These are phyloP conservation scores for Brachionus koreanus DNA, from an alignment of 1,140 invertebrate genomes.

Conservation along the genomic window DNA sequence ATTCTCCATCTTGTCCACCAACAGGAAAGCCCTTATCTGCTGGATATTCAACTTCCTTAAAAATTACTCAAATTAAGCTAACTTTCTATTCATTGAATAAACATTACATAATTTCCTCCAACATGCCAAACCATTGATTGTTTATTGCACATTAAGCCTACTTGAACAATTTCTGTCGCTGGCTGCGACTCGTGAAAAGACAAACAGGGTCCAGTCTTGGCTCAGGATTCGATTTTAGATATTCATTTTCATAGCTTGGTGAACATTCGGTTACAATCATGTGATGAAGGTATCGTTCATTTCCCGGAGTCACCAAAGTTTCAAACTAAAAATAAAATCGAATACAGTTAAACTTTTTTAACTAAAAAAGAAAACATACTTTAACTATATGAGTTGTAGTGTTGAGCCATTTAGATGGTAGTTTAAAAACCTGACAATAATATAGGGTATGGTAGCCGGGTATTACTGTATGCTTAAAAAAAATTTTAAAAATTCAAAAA, in stretches of 20 bases:
- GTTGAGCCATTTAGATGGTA: background rate
- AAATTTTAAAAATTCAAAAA: background rate
- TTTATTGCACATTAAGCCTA: background rate
- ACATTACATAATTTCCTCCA: background rate
- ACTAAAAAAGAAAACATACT: background rate
- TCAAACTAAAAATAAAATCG: background rate
- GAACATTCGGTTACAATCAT: slow-evolving; percentile 14
- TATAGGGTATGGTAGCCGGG: background rate
- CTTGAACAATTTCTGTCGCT: background rate
- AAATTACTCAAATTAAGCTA: background rate
- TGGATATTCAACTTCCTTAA: slow-evolving; percentile 20
- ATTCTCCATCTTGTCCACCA: slow-evolving; percentile 1
- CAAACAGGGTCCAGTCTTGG: background rate
- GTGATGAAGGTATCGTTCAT: slow-evolving; percentile 25
- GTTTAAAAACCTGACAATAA: background rate
- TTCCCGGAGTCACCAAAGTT: background rate
- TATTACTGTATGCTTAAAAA: background rate
- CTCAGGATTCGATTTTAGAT: background rate
- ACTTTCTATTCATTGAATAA: too few species aligned
- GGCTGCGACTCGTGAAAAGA: background rate
- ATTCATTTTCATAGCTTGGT: background rate
- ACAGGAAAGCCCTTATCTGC: background rate
- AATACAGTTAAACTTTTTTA: background rate
- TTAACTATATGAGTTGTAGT: background rate
- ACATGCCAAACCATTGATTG: background rate